Evolutionary conservation across 2,888 invertebrate genomes (phyloP).

Genomic region (Hirtodrosophila duncani): DNA sequence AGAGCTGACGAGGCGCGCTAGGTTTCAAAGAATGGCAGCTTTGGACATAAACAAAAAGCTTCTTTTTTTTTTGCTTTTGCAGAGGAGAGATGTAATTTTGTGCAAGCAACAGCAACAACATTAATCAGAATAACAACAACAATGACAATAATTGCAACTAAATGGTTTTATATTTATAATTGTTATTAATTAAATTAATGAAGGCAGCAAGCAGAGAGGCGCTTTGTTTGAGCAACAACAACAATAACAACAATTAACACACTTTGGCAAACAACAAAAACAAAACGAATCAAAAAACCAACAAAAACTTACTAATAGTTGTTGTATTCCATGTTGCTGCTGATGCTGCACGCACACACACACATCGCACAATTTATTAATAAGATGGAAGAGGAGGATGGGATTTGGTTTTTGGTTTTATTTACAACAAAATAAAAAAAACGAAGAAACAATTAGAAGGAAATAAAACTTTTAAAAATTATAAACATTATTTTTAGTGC

Average conservation of each 20-base stretch:
- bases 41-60: constrained; percentile 22
- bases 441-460: too few species aligned
- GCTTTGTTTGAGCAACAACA: constrained; percentile 63
- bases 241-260: constrained; percentile 43
- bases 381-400: too few species aligned
- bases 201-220: constrained; percentile 9
- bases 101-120: constrained; percentile 58
- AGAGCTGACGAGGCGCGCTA: too few species aligned
- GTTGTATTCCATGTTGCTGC: constrained; percentile 94
- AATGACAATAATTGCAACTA: constrained; percentile 35
- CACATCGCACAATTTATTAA: too few species aligned
- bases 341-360: constrained; percentile 84
- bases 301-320: constrained; percentile 91
- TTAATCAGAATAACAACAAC: constrained; percentile 56
- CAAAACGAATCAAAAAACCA: constrained; percentile 35
- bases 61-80: not conserved
- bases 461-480: too few species aligned
- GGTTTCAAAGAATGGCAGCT: too few species aligned
- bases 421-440: constrained; percentile 26
- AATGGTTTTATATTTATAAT: constrained; percentile 32
- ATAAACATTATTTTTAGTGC: too few species aligned
- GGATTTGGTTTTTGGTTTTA: constrained; percentile 8
- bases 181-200: constrained; percentile 16
- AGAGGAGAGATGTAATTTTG: constrained; percentile 24
- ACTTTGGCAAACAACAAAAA: too few species aligned